Percentiles rank a stretch among this genome's conserved stretches.
Evolutionary conservation across 2,113 vertebrate genomes (phyloP).

Genomic region (Callipepla squamata): DNA sequence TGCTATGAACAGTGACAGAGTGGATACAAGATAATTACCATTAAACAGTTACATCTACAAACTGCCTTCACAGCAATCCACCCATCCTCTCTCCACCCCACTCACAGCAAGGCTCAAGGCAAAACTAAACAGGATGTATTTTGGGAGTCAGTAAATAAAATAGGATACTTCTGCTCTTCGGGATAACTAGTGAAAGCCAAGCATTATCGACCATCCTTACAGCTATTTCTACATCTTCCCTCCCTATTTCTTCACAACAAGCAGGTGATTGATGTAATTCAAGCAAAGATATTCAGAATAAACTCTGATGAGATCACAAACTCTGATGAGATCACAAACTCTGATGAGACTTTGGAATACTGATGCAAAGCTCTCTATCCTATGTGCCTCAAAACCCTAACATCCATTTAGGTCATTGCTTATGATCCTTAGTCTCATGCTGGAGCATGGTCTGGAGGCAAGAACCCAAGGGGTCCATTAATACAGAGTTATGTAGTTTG

Average conservation of each 20-base stretch:
- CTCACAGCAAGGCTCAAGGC: fast-evolving
- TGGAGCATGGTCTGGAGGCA: fast-evolving
- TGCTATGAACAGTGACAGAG: fast-evolving
- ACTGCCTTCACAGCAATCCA: neutral
- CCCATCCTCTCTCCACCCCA: fast-evolving
- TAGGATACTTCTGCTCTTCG: too few species aligned
- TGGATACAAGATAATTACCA: fast-evolving
- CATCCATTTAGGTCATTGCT: neutral
- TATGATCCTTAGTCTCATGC: neutral
- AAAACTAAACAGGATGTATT: neutral
- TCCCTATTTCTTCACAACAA: neutral
- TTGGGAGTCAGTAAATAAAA: neutral
- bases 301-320: neutral
- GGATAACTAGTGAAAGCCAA: neutral
- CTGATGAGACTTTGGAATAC: too few species aligned
- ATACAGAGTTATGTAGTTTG: neutral
- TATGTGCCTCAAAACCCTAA: neutral
- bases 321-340: neutral
- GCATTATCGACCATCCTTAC: neutral
- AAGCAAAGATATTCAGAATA: neutral
- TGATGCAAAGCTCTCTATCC: neutral
- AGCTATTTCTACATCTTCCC: neutral
- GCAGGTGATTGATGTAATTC: fast-evolving
- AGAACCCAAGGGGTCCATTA: neutral
- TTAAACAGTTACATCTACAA: neutral